Conservation (phyloP, 2,113 vertebrate species). For the Carollia perspicillata region DNA sequence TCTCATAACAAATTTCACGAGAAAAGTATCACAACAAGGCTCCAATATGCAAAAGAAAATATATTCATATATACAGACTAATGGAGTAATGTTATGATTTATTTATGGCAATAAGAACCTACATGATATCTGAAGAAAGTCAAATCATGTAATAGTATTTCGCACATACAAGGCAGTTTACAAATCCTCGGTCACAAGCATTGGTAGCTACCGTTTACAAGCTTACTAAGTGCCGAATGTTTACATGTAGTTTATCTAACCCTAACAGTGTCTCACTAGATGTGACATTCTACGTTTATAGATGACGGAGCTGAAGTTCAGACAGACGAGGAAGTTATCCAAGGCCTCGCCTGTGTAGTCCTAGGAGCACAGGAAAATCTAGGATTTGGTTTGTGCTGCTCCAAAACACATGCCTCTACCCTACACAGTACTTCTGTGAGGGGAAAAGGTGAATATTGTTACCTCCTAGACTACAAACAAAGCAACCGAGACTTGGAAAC, state of each 20-base stretch:
- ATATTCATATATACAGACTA: not conserved
- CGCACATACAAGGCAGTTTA: not conserved
- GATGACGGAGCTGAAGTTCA: not conserved
- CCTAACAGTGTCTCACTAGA: not conserved
- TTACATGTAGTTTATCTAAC: not conserved
- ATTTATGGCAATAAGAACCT: not conserved
- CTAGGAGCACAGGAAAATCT: not conserved
- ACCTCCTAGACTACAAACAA: not conserved
- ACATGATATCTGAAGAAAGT: not conserved
- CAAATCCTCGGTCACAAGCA: not conserved
- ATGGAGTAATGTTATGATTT: not conserved
- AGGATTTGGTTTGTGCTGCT: not conserved
- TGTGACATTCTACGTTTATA: not conserved
- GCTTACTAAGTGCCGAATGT: not conserved
- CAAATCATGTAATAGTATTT: not conserved
- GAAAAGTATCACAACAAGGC: not conserved
- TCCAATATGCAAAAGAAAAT: not conserved
- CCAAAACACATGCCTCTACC: accelerated
- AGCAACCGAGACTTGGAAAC: not conserved
- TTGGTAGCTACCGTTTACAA: not conserved
- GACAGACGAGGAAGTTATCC: not conserved
- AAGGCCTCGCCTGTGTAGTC: not conserved
- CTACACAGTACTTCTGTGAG: not conserved
- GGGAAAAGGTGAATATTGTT: not conserved
- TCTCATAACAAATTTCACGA: not conserved